Evolutionary conservation across 2,797 vertebrate species (phyloP), one percentile per base, ranked within the genome.

Genomic region (Chrysocyon brachyurus): DNA sequence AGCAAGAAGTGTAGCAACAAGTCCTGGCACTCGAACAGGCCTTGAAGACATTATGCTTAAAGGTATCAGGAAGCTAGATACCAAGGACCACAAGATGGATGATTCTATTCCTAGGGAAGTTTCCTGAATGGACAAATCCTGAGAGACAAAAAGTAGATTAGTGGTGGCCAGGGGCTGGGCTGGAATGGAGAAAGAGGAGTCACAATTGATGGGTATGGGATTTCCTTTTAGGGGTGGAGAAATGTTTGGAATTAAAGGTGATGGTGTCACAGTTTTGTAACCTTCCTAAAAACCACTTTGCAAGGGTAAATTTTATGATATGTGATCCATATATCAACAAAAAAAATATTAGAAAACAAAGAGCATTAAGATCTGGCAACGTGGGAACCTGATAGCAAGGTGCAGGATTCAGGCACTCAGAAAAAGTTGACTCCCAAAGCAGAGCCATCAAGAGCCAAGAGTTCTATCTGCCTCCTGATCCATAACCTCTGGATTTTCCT

Each of bases 11-110:
- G 36, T 1, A 61, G 61, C 31, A 40, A 16, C 31, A n/a, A 16
- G 21, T 17, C 6, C 26, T 49, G 61, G 33, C 3, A 72, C 3
- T 0, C 0, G 0, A 46, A 12, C 0, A 3, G 70, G 12, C 49
- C 56, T 72, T 24, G 28, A 61, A 57, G 64, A 63, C 17, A 10
- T n/a, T 4, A 19, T 46, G 21, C 52, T n/a, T n/a, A 17, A 46
- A 46, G 40, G 7, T 46, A 72, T 59, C 36, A 72, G 66, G 21
- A 33, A 33, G 22, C 24, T 24, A 26, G 87, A 15, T 24, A 26
- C 15, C 15, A 61, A n/a, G 15, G 17, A 16, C 49, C 17, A 3
- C 40, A 12, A 21, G 59, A 24, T 2, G 8, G 12, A 17, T 24
- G 46, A 28, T 12, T 64, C n/a, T 28, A 16, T 66, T 52, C 87